Evolutionary conservation across 1,140 invertebrate species (phyloP), one percentile per base, ranked within the genome.

Genomic region (Drosophila takahashii): DNA sequence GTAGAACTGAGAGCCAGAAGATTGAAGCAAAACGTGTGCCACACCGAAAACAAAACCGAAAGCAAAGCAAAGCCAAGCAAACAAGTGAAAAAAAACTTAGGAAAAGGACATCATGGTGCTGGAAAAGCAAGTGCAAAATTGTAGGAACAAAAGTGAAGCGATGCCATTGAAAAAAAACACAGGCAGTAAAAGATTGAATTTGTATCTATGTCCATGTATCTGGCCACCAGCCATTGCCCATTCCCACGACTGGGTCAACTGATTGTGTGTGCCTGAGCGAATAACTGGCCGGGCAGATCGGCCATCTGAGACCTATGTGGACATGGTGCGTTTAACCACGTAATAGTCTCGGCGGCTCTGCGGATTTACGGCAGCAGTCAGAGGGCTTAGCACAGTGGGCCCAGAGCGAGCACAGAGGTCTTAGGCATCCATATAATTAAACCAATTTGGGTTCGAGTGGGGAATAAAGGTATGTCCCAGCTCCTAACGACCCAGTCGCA

Each of bases 281-380:
- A 76, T 66, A 66, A 74, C 69, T 56, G 71, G 52, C 51, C 52
- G 36, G 45, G 71, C 60, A 75, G 60, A 56, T 53, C 60, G 48
- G 51, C 73, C 59, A 65, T 75, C 73, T 76, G 73, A 74, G 70
- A 64, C 73, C 71, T 59, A 54, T 75, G 73, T 75, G 71, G 71
- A 76, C 71, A 76, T 73, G 66, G 75, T 76, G 72, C 75, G 73
- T 77, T 77, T 77, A 77, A 77, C 72, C 75, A 77, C 75, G 72
- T 69, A 77, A 77, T 70, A 76, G 73, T 67, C 74, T 69, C 52
- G 52, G 53, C 53, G 61, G 71, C 71, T 53, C 54, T 75, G 52
- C 73, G 52, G 71, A 75, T 59, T 67, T 77, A 56, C 61, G 53
- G 54, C 41, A 59, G 22, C 48, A 69, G 64, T 56, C 66, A 70